Percentiles rank a stretch among this genome's conserved stretches.
Evolutionary conservation across 2,113 vertebrate species (phyloP).

Genomic region (Glaucomys volans): DNA sequence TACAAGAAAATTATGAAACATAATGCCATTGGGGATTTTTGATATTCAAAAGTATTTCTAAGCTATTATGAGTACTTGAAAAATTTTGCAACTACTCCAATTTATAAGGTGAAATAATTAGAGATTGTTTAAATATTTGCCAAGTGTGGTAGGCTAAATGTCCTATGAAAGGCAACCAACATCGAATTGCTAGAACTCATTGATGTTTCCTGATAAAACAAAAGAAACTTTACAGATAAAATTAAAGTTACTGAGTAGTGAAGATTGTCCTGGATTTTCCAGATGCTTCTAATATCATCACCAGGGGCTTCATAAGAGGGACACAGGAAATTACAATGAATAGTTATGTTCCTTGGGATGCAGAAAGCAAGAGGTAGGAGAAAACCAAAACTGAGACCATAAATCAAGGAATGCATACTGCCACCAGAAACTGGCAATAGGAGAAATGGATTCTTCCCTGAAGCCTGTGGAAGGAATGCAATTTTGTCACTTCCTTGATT

Average conservation of each 20-base stretch:
- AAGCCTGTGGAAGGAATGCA: neutral
- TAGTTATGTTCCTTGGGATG: neutral
- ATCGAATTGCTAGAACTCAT: neutral
- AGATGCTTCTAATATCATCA: neutral
- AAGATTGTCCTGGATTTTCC: neutral
- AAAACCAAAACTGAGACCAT: fast-evolving
- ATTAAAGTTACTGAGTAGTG: neutral
- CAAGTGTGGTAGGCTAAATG: neutral
- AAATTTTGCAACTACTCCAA: neutral
- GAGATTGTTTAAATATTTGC: neutral
- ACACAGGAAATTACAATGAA: neutral
- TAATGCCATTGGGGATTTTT: neutral
- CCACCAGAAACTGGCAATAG: neutral
- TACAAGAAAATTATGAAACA: neutral
- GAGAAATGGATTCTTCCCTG: neutral
- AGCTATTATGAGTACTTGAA: neutral
- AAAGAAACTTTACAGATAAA: neutral
- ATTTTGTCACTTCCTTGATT: neutral
- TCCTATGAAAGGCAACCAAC: neutral
- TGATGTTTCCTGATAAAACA: neutral
- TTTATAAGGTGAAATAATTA: neutral
- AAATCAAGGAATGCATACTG: neutral
- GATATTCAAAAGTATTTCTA: neutral
- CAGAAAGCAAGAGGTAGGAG: neutral
- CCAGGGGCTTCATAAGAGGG: neutral